Evolutionary conservation across 2,797 vertebrate species (phyloP).

Genomic region (Anguilla obscura): DNA sequence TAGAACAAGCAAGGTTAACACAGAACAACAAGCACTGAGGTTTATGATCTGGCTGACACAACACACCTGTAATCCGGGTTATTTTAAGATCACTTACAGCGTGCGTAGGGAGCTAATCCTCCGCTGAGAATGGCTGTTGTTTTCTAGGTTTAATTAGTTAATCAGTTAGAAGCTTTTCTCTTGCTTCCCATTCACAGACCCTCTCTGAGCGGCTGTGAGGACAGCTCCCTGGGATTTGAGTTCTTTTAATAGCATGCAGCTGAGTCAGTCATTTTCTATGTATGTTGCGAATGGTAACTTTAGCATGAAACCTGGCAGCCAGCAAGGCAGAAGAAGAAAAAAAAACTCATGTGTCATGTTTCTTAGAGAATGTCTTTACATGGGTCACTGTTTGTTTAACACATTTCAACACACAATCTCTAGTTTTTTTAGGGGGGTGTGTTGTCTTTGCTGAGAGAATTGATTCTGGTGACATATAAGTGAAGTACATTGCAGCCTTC

Average conservation of each 20-base stretch:
- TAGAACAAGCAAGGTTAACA: constrained; percentile 18
- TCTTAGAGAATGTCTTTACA: constrained; percentile 9
- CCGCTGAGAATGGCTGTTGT: constrained; percentile 58
- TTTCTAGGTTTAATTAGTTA: constrained; percentile 52
- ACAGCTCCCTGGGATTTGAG: constrained; percentile 49
- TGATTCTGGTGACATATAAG: background rate
- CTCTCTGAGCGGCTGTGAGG: constrained; percentile 38
- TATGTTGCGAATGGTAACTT: constrained; percentile 54
- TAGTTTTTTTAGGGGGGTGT: background rate
- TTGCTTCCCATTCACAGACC: constrained; percentile 60
- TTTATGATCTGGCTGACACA: constrained; percentile 17
- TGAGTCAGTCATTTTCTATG: constrained; percentile 65
- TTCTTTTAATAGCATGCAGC: constrained; percentile 74
- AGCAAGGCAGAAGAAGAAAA: constrained; percentile 36
- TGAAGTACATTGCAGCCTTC: background rate
- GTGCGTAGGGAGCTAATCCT: constrained; percentile 63
- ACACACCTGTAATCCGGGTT: constrained; percentile 65
- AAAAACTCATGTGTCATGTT: background rate
- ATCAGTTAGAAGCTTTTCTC: constrained; percentile 58
- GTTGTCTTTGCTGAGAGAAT: background rate
- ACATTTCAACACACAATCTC: background rate
- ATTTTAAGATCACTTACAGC: constrained; percentile 73
- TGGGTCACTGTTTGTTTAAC: background rate
- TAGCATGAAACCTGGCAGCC: constrained; percentile 59
- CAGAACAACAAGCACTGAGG: background rate